Evolutionary conservation across 1,140 invertebrate genomes (phyloP), one percentile per base, ranked within the genome.

Genomic region (Brachionus plicatilis): DNA sequence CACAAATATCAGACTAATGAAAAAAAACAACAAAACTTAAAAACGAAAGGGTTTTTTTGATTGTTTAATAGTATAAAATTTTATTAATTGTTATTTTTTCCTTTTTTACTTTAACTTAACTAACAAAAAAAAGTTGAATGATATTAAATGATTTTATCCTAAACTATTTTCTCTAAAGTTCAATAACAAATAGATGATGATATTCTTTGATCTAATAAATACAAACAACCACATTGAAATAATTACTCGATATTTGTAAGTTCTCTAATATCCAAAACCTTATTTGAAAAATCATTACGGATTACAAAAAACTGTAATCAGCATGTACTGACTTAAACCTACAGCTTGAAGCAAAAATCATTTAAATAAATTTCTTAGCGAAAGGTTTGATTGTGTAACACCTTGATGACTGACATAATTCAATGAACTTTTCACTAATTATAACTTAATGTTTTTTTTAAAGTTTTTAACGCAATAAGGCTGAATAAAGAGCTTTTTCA

Each of bases 1-100:
- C 6, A 37, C 41, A 68, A 33, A 68, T 68, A 68, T 47, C 14
- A 47, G 45, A 47, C 11, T 47, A 47, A 47, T 47, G 45, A 47
- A 47, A 4, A 47, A 47, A 12, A 47, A 37, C 0, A 66, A 29
- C 27, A 33, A 66, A 66, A 66, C 20, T 66, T 66, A 12, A 66
- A 66, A 27, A 27, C 60, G 24, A 33, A 66, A 14, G 66, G 33
- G 66, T 72, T 72, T 72, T 72, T 41, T 37, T 37, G 33, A 72
- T 41, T 72, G 37, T 72, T 41, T 45, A 68, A 24, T 41, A 14
- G 12, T 14, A 68, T 68, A 68, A 33, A 33, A n/a, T 68, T 29
- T 33, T 68, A 33, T 33, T 68, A 41, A 68, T 68, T 68, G 33
- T 68, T 68, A n/a, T 68, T 68, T 68, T 60, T 60, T 60, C 53